A percentile compares a stretch with the other conserved stretches of the same genome.
phyloP scores from a whole-genome alignment of 2,113 vertebrate species.

The Eulacestoma nigropectus region DNA sequence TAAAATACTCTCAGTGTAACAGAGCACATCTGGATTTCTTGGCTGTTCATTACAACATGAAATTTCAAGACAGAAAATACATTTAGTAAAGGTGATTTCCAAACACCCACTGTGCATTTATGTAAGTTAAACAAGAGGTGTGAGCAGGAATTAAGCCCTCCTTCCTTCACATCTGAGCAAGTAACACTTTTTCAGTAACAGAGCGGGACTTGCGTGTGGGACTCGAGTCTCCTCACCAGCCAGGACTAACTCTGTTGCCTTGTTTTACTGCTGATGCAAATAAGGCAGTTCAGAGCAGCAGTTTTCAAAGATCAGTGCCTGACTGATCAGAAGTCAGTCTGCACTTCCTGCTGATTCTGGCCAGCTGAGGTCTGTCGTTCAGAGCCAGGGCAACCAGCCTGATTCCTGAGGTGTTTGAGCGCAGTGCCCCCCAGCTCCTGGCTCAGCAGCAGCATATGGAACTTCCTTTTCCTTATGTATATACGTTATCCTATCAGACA shows the following conservation, averaged over 20 bases:
- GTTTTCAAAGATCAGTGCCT: background rate
- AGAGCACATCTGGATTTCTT: conserved; percentile 50
- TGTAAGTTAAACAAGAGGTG: background rate
- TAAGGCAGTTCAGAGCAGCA: background rate
- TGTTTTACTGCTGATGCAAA: background rate
- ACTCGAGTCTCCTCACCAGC: background rate
- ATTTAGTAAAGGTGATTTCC: background rate
- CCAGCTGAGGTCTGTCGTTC: background rate
- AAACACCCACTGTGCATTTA: background rate
- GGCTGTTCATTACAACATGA: conserved; percentile 10
- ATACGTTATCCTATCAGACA: background rate
- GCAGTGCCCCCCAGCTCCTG: background rate
- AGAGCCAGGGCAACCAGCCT: background rate
- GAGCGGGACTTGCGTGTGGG: background rate
- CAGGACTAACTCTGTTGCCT: background rate
- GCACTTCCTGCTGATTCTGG: background rate
- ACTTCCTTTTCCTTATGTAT: background rate
- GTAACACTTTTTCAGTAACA: background rate
- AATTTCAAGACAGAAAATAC: background rate
- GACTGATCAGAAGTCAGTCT: background rate
- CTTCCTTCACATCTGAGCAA: background rate
- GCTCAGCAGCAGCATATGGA: background rate
- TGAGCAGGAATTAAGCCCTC: background rate
- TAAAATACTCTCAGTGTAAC: conserved; percentile 22
- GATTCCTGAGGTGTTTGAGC: background rate